These are phyloP conservation scores for Drosophila trapezifrons DNA, from an alignment of 1,140 invertebrate genomes.

Conservation along the genomic window DNA sequence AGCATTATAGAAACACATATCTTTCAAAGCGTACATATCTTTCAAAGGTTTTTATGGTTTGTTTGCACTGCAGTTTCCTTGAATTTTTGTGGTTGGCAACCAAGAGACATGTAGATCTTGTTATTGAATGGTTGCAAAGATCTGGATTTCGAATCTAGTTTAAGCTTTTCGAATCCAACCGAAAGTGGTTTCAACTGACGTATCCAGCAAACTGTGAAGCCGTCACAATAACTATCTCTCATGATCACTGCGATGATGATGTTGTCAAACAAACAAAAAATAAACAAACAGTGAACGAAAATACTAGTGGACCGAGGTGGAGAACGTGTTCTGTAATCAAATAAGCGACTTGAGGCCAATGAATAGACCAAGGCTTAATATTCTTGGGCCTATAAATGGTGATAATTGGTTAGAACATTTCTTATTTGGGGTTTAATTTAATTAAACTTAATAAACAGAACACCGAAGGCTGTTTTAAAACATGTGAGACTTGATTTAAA, in stretches of 20 bases:
- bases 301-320: constrained; percentile 1
- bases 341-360: constrained; percentile 37
- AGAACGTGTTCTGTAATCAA: constrained; percentile 70
- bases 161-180: constrained; percentile 71
- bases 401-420: constrained; percentile 50
- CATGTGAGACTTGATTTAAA: too few species aligned
- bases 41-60: constrained; percentile 40
- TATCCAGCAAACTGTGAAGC: constrained; percentile 68
- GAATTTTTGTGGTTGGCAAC: constrained; percentile 55
- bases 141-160: constrained; percentile 53
- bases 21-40: neutral
- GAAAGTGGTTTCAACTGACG: constrained; percentile 76
- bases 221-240: constrained; percentile 31
- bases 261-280: constrained; percentile 39
- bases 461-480: neutral
- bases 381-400: constrained; percentile 22
- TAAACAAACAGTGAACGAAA: constrained; percentile 32
- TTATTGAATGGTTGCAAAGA: constrained; percentile 32
- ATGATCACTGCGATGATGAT: constrained; percentile 18
- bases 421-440: neutral
- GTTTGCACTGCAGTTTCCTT: constrained; percentile 48
- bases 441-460: neutral
- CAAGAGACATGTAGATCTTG: constrained; percentile 43
- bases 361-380: constrained; percentile 13
- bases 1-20: constrained; percentile 10